Conservation (phyloP, 1,140 invertebrate species). For the Eriosoma lanigerum region DNA sequence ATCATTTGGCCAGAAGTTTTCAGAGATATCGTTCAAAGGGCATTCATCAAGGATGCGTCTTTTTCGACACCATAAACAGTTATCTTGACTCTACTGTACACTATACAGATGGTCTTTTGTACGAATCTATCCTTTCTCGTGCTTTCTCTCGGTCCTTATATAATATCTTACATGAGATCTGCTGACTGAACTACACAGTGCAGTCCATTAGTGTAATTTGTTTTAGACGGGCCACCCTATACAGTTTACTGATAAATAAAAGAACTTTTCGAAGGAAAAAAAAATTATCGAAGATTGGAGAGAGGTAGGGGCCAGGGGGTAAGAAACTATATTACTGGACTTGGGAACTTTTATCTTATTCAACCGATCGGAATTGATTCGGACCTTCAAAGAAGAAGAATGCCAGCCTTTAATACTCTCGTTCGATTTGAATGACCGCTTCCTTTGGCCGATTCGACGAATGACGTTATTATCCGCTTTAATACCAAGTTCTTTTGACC, state of each 20-base stretch:
- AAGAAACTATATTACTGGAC: conserved; percentile 50
- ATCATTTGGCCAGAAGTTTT: conserved; percentile 2
- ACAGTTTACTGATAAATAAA: conserved; percentile 25
- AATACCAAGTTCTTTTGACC: not conserved
- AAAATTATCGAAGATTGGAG: not conserved
- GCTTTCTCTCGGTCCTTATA: not conserved
- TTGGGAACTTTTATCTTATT: conserved; percentile 49
- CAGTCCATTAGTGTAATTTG: conserved; percentile 51
- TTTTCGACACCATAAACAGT: conserved; percentile 39
- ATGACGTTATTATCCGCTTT: conserved; percentile 43
- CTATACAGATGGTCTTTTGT: conserved; percentile 31
- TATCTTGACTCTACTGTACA: conserved; percentile 7
- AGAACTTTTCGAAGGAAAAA: conserved; percentile 41
- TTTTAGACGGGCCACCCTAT: conserved; percentile 24
- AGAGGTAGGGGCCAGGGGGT: not conserved
- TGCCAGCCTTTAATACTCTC: conserved; percentile 44
- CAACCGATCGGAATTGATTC: conserved; percentile 49
- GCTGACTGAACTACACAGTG: conserved; percentile 33
- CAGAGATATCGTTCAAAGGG: conserved; percentile 14
- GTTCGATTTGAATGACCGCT: conserved; percentile 49
- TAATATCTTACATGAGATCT: conserved; percentile 32
- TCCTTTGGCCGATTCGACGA: conserved; percentile 26
- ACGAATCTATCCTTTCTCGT: not conserved
- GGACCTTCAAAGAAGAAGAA: conserved; percentile 45
- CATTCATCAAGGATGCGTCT: conserved; percentile 38